These are phyloP conservation scores for Melopsittacus undulatus DNA, from an alignment of 2,797 vertebrate species.

Conservation along the genomic window DNA sequence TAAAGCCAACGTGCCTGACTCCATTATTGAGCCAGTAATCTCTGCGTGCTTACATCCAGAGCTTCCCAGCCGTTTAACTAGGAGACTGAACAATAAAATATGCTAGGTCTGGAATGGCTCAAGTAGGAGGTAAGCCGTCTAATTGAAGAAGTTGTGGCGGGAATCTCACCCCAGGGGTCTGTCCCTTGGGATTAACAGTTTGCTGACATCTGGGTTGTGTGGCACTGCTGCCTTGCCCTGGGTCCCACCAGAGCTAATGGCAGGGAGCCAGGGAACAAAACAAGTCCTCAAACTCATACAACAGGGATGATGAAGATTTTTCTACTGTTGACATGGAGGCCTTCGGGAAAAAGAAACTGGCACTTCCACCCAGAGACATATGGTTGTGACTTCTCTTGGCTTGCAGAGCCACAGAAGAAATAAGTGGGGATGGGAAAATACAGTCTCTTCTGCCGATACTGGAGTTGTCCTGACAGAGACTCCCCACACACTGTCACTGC, in stretches of 20 bases:
- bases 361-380: neutral
- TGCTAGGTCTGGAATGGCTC: neutral
- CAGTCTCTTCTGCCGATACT: neutral
- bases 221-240: slow-evolving; percentile 21
- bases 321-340: neutral
- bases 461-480: neutral
- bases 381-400: neutral
- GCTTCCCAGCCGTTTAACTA: slow-evolving; percentile 29
- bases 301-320: neutral
- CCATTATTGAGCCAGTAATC: slow-evolving; percentile 28
- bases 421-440: neutral
- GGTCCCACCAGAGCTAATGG: slow-evolving; percentile 7
- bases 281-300: neutral
- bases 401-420: neutral
- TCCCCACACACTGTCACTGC: neutral
- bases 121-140: slow-evolving; percentile 48
- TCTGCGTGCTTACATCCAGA: neutral
- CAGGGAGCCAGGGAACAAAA: slow-evolving; percentile 13
- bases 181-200: slow-evolving; percentile 61
- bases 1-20: neutral
- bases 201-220: slow-evolving; percentile 32
- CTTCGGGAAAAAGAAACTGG: slow-evolving; percentile 2
- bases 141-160: slow-evolving; percentile 47
- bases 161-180: slow-evolving; percentile 49
- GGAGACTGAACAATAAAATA: slow-evolving; percentile 44